phyloP scores from a whole-genome alignment of 1,140 invertebrate genomes.

The Achatina immaculata region DNA sequence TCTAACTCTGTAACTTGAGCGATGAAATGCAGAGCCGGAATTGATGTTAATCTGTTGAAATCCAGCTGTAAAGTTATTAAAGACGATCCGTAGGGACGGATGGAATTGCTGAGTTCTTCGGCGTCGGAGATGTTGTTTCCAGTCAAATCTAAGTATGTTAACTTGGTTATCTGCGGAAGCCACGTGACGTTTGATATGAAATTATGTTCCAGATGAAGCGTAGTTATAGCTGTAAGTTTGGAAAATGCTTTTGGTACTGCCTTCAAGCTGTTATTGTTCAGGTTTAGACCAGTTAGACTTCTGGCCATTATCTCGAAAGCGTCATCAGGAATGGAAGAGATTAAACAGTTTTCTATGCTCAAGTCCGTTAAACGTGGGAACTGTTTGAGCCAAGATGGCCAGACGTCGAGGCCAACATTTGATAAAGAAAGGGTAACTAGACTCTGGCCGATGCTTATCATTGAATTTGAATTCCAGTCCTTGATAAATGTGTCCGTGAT shows the following conservation, averaged over 20 bases:
- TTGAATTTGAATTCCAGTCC: too few relatives aligned
- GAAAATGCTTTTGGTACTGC: background rate
- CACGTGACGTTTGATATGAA: background rate
- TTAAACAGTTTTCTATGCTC: too few relatives aligned
- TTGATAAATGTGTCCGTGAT: too few relatives aligned
- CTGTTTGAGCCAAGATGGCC: too few relatives aligned
- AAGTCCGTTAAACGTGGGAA: too few relatives aligned
- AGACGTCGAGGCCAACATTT: too few relatives aligned
- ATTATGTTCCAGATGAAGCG: background rate
- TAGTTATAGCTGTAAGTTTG: background rate
- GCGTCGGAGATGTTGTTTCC: background rate
- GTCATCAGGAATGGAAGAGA: background rate
- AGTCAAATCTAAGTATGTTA: background rate
- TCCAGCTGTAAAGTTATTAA: background rate
- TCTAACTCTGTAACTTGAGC: background rate
- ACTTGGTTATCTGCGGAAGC: background rate
- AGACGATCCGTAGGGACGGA: background rate
- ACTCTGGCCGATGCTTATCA: too few relatives aligned
- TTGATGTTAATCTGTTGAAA: background rate
- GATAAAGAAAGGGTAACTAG: too few relatives aligned
- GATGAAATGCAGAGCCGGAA: background rate
- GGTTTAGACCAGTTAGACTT: background rate
- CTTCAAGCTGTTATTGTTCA: background rate
- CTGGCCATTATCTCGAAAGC: background rate
- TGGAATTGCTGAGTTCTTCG: background rate